These are phyloP conservation scores for Edolisoma coerulescens DNA, from an alignment of 2,113 vertebrate species.

Conservation along the genomic window DNA sequence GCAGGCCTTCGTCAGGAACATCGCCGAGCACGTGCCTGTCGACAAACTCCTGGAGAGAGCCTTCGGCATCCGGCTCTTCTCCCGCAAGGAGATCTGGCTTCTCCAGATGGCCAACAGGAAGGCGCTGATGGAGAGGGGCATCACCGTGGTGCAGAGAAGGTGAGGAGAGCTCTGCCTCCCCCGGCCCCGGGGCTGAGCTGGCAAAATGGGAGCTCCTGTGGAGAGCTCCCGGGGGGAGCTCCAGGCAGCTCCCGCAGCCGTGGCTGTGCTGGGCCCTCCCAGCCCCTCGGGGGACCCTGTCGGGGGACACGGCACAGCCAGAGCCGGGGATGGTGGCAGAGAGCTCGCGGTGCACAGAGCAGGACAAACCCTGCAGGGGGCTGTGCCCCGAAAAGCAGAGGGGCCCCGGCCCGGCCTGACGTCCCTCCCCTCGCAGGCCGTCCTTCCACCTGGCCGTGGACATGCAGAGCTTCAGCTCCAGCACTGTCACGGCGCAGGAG, in stretches of 20 bases:
- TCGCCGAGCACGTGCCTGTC: slow-evolving; percentile 61
- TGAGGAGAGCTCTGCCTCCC: background rate
- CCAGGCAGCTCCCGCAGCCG: background rate
- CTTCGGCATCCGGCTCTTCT: slow-evolving; percentile 81
- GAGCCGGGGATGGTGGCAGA: background rate
- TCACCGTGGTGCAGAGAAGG: slow-evolving; percentile 79
- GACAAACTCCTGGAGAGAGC: slow-evolving; percentile 81
- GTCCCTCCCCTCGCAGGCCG: slow-evolving; percentile 43
- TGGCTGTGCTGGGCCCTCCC: background rate
- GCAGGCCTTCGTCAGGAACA: slow-evolving; percentile 76
- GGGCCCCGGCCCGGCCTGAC: background rate
- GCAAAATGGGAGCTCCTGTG: background rate
- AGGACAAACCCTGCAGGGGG: background rate
- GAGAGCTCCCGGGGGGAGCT: background rate
- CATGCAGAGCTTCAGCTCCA: slow-evolving; percentile 76
- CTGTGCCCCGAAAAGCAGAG: background rate
- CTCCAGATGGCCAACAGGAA: slow-evolving; percentile 85
- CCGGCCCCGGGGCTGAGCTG: background rate
- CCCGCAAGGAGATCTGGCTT: slow-evolving; percentile 82
- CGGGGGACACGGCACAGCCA: background rate
- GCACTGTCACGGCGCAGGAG: slow-evolving; percentile 76
- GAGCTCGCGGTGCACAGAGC: background rate
- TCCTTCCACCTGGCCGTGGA: slow-evolving; percentile 75
- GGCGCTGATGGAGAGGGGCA: slow-evolving; percentile 77
- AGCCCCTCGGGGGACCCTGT: background rate